Evolutionary conservation across 1,140 invertebrate species (phyloP), one percentile per base, ranked within the genome.

Genomic region (Tetragnatha versicolor): DNA sequence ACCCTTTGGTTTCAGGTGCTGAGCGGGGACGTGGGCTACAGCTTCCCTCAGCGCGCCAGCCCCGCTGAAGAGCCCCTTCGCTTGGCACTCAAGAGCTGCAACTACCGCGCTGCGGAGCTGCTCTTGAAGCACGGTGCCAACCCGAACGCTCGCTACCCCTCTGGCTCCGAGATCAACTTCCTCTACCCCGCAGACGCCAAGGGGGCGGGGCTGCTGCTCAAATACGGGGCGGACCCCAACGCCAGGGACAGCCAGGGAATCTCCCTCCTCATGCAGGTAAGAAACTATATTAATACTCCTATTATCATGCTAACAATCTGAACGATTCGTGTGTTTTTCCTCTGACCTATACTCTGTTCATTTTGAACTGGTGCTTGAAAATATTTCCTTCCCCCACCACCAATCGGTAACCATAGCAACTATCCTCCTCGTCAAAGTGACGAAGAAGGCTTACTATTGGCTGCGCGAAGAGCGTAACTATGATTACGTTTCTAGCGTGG

Each of bases 141-240:
- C 82, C 86, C 89, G 17, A 89, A 90, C 83, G 86, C 90, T 88
- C 82, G 86, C 25, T 94, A 95, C 84, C 96, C 96, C 86, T 93
- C 96, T 83, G 94, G 94, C 2, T 90, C 93, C 1, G 94, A 96
- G 86, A 94, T 97, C 63, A 96, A 95, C 84, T 86, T 96, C 55
- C 90, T 96, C 1, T 92, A 90, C 27, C 90, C 88, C 14, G 84
- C 88, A 82, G 94, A 96, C 82, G 86, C 93, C 51, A 91, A 94
- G 79, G 94, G 92, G 82, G 85, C 96, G 84, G 91, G 94, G 83
- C 86, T 96, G 65, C 85, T 97, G 69, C 86, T 97, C 22, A 90
- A 90, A 14, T 93, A 94, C 83, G 94, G 94, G 14, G 94, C 94
- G 4, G 89, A 94, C 84, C 93, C 94, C 33, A 93, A 96, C 84